A percentile compares a stretch with the other conserved stretches of the same genome.
phyloP scores from a whole-genome alignment of 2,888 invertebrate species.

The Xanthia icteritia region DNA sequence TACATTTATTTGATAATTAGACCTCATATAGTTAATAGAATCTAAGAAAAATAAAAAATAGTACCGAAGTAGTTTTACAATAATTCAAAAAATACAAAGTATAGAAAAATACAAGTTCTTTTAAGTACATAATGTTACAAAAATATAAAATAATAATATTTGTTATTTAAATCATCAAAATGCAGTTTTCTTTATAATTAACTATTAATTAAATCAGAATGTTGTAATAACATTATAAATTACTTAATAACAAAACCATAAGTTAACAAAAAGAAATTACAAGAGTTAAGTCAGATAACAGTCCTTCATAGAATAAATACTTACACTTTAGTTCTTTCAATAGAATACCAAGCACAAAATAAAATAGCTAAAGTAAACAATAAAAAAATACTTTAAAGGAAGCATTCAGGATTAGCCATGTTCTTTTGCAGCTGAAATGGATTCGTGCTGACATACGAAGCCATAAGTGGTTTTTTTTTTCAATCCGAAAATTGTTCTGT shows the following conservation, averaged over 20 bases:
- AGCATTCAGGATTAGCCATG: not conserved
- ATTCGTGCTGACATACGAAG: not conserved
- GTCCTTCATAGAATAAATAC: conserved; percentile 13
- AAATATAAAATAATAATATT: conserved; percentile 15
- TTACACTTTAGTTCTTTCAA: conserved; percentile 5
- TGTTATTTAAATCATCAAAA: conserved; percentile 4
- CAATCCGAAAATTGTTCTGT: not conserved
- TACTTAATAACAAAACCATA: conserved; percentile 12
- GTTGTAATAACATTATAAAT: conserved; percentile 14
- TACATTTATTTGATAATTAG: conserved; percentile 38
- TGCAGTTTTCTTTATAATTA: not conserved
- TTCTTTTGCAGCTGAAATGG: not conserved
- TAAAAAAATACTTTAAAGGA: not conserved
- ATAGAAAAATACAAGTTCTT: not conserved
- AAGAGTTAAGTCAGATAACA: not conserved
- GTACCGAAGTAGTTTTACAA: not conserved
- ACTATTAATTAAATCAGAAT: conserved; percentile 24
- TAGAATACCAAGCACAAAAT: conserved; percentile 3
- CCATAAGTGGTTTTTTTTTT: not conserved
- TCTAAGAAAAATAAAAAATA: not conserved
- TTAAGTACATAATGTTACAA: conserved; percentile 41
- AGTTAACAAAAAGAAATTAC: conserved; percentile 42
- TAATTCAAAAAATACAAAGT: not conserved
- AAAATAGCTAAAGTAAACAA: conserved; percentile 4
- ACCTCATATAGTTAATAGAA: conserved; percentile 16